Percentiles rank a stretch among this genome's conserved stretches.
Evolutionary conservation across 2,888 invertebrate species (phyloP).

Genomic region (Spilosoma lubricipeda): DNA sequence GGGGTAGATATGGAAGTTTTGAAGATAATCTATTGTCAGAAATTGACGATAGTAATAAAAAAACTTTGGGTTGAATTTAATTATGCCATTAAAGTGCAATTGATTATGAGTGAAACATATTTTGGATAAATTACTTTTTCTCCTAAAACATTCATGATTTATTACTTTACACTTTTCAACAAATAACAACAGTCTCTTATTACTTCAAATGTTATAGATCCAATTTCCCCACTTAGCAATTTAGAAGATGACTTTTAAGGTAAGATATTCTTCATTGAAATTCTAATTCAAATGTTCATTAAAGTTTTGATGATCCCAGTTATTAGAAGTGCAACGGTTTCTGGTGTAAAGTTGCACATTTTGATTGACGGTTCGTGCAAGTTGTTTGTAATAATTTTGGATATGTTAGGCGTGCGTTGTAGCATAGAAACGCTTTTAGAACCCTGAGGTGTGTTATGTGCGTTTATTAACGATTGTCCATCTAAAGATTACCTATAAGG

Average conservation of each 20-base stretch:
- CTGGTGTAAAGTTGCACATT: conserved; percentile 21
- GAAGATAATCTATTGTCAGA: too few relatives aligned
- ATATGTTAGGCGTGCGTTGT: neutral
- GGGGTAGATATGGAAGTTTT: too few relatives aligned
- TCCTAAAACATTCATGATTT: too few relatives aligned
- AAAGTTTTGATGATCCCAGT: conserved; percentile 34
- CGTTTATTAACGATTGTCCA: neutral
- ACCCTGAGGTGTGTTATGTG: neutral
- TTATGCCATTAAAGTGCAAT: too few relatives aligned
- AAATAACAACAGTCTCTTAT: neutral
- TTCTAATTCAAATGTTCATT: neutral
- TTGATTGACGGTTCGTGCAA: conserved; percentile 27
- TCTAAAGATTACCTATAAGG: too few relatives aligned
- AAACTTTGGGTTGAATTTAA: too few relatives aligned
- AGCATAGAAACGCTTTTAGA: neutral
- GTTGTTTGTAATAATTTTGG: neutral
- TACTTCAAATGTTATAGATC: neutral
- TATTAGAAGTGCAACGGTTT: conserved; percentile 13
- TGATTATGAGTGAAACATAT: too few relatives aligned
- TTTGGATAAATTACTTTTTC: too few relatives aligned
- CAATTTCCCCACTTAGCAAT: neutral
- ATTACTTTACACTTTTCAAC: too few relatives aligned
- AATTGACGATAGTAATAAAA: too few relatives aligned
- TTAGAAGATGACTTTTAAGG: neutral
- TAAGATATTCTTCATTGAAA: neutral